Base-by-base conservation (phyloP, 2,113 vertebrate species). In the Taxidea taxus region DNA sequence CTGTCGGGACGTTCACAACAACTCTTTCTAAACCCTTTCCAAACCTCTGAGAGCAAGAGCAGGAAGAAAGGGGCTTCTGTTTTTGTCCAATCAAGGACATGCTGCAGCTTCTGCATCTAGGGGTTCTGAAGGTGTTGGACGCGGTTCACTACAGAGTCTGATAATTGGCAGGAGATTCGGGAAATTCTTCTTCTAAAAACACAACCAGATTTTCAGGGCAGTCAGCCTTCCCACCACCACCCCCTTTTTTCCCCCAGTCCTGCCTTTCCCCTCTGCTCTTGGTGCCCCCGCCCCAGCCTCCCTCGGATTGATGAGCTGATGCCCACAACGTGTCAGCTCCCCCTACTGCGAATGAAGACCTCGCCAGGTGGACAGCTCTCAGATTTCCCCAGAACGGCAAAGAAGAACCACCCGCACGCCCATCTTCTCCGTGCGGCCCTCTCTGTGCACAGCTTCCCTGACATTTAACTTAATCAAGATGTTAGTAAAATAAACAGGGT, bases 391-490 rank as follows among this genome's bases (percentile, higher is more conserved):
- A n/a, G 54, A 64, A 49, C 44, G 56, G 15, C 18, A 29, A 47
- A 84, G 93, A 60, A 16, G 44, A 83, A 47, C 72, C 56, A 27
- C 27, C 18, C 44, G 37, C 54, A 6, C 1, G 0, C 56, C 49
- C 14, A 7, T 75, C 27, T 81, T 66, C 77, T 58, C 31, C 29
- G 8, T 0, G 0, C 21, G 12, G 4, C 7, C 16, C 56, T 90
- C 87, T 90, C 66, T 0, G 37, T 15, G 37, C 92, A 72, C 62
- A 81, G 56, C 90, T 47, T 47, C 51, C 70, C 70, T 92, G 92
- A 82, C 83, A 49, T 93, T 88, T 94, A 80, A 84, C 94, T 95
- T 96, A 77, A 92, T 95, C 89, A 81, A 95, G 87, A 87, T 92
- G 87, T 92, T 92, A 84, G 56, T 56, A 39, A 91, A 93, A 72